Percentiles rank a stretch among this genome's conserved stretches.
These are phyloP conservation scores for Pyrrhura leucotis DNA, from an alignment of 2,797 vertebrate genomes.

Conservation along the genomic window DNA sequence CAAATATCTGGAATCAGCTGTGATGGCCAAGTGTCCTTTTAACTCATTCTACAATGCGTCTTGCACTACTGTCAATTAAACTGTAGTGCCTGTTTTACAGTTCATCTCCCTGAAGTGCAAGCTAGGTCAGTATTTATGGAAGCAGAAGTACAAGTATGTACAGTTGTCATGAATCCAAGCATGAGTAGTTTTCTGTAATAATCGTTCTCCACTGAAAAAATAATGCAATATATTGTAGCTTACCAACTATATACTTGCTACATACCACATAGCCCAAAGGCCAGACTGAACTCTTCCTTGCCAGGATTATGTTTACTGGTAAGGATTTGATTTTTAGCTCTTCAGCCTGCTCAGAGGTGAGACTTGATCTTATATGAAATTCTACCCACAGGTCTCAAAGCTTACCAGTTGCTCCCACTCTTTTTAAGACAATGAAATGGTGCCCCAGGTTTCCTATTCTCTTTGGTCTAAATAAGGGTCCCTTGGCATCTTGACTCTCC, in stretches of 20 bases:
- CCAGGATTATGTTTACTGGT: background rate
- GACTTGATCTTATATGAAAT: background rate
- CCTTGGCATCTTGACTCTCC: background rate
- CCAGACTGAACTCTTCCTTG: background rate
- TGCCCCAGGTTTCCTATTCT: background rate
- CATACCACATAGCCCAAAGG: background rate
- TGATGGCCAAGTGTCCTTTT: background rate
- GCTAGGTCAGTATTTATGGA: background rate
- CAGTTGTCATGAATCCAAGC: background rate
- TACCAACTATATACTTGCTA: background rate
- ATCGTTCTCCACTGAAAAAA: background rate
- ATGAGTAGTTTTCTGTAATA: background rate
- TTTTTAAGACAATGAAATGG: background rate
- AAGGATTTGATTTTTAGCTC: background rate
- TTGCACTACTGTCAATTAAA: background rate
- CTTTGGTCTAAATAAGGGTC: background rate
- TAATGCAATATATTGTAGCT: background rate
- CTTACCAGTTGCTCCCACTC: background rate
- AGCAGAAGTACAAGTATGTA: background rate
- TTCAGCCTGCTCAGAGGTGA: background rate
- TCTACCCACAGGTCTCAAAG: background rate
- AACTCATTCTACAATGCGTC: background rate
- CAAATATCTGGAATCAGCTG: background rate
- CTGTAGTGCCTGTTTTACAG: background rate
- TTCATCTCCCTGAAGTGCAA: background rate